Base-by-base conservation (phyloP, 2,888 invertebrate genomes). In the Melitaea athalia region DNA sequence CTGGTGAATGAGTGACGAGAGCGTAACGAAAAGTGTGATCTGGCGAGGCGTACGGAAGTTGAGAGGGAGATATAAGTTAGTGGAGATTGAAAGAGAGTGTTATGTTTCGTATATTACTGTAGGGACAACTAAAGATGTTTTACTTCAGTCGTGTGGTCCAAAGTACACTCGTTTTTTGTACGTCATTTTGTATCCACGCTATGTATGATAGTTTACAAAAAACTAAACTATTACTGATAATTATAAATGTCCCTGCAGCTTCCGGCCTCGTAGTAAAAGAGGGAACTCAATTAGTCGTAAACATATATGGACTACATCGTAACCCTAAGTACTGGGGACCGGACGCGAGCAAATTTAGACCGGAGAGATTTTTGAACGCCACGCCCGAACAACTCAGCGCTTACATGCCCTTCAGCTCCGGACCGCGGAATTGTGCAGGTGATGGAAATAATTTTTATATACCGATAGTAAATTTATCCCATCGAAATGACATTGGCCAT, bases 271-370 rank as follows among this genome's bases (percentile, higher is more conserved):
- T 78, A 10, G 43, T 85, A 1, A 73, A 76, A 0, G 70, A 75
- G 53, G 79, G 75, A 5, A 76, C 77, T 10, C 77, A 78, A 0
- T 59, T 80, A 0, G 5, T 82, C 0, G 65, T 85, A 3, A 77
- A 78, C 69, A 78, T 83, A 33, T 84, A 82, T 81, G 82, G 81
- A 0, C 65, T 81, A 0, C 84, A 87, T 55, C 83, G 86, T 31
- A 83, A 87, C 73, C 82, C 84, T 0, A 69, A 67, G 3, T 83
- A 84, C 73, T 88, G 87, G 87, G 87, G 87, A 0, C 67, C 75
- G 0, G 84, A 87, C 45, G 83, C 82, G 0, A 83, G 85, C 45
- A 55, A 75, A 49, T 88, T 83, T 75, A 75, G 78, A n/a, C 88
- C 87, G 0, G 85, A 87, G 17, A 74, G 88, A 31, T 88, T 87